phyloP scores from a whole-genome alignment of 2,888 invertebrate species.

The Tyria jacobaeae region DNA sequence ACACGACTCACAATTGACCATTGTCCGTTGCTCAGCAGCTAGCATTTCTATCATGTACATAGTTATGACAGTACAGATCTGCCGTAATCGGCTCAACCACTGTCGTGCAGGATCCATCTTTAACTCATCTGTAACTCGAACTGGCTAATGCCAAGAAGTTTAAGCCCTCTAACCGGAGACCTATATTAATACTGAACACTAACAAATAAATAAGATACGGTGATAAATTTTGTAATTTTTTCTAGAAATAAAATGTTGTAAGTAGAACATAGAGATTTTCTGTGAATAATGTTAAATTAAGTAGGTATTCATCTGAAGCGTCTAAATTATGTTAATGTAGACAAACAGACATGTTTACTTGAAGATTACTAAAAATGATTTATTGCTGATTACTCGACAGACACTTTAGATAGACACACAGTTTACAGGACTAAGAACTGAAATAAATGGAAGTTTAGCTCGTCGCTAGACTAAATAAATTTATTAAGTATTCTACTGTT shows the following conservation, averaged over 20 bases:
- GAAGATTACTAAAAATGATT: constrained; percentile 43
- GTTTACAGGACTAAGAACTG: constrained; percentile 7
- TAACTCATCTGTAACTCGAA: too few species aligned
- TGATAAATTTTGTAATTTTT: neutral
- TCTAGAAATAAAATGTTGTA: neutral
- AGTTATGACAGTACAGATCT: too few species aligned
- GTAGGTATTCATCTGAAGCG: constrained; percentile 34
- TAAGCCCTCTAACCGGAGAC: too few species aligned
- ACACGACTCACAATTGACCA: too few species aligned
- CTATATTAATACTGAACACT: neutral
- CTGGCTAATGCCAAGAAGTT: too few species aligned
- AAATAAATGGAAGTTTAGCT: constrained; percentile 17
- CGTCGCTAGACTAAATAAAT: constrained; percentile 9
- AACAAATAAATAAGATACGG: neutral
- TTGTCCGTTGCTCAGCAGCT: too few species aligned
- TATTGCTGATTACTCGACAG: constrained; percentile 30
- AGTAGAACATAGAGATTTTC: neutral
- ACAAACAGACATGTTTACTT: constrained; percentile 46
- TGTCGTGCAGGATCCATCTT: too few species aligned
- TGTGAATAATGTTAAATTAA: constrained; percentile 24
- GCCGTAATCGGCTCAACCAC: too few species aligned
- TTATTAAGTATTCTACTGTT: neutral
- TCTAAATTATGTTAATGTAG: constrained; percentile 37
- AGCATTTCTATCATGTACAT: too few species aligned
- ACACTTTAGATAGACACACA: neutral